phyloP scores from a whole-genome alignment of 2,797 vertebrate species.

The Notoglanidium macrostoma region DNA sequence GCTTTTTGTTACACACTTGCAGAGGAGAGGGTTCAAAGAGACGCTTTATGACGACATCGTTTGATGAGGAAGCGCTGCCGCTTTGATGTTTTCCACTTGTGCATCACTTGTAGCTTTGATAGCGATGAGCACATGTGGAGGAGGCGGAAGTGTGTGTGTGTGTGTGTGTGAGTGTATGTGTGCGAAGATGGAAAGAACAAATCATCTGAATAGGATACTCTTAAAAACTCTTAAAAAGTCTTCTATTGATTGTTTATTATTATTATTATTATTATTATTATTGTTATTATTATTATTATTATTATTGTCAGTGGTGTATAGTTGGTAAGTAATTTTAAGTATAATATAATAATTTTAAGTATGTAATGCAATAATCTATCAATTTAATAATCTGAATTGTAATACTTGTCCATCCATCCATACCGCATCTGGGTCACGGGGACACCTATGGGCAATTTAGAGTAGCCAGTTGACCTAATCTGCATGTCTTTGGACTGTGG shows the following conservation, averaged over 20 bases:
- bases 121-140: conserved; percentile 68
- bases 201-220: neutral
- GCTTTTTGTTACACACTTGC: conserved; percentile 79
- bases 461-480: no score
- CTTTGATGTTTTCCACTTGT: conserved; percentile 87
- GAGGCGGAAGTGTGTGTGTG: neutral
- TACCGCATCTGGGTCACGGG: no score
- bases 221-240: neutral
- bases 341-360: no score
- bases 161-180: conserved; percentile 15
- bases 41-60: conserved; percentile 71
- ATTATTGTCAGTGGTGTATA: neutral
- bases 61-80: conserved; percentile 75
- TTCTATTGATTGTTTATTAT: neutral
- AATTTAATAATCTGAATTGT: no score
- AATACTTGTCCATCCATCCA: no score
- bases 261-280: neutral
- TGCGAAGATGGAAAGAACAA: conserved; percentile 13
- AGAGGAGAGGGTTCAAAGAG: conserved; percentile 87
- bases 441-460: no score
- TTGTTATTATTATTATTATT: neutral
- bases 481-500: no score
- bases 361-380: neutral
- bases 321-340: neutral
- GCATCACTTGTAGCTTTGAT: conserved; percentile 88